Percentiles rank a stretch among this genome's conserved stretches.
phyloP scores from a whole-genome alignment of 2,797 vertebrate species.

The Lates japonicus region DNA sequence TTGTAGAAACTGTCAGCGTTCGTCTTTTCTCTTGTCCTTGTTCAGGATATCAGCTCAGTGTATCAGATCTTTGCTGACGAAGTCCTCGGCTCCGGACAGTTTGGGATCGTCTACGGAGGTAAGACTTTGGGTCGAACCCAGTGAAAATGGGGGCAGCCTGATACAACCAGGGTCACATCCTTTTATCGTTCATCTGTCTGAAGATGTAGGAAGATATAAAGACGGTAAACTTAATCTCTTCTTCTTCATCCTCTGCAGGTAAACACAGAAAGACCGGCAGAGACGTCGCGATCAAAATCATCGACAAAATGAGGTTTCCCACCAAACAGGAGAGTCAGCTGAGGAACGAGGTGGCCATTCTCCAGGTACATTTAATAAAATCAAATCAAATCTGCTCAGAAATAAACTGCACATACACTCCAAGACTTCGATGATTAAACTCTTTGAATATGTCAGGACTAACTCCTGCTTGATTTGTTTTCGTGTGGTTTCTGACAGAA shows the following conservation, averaged over 20 bases:
- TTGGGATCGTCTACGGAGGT: conserved; percentile 87
- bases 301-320: conserved; percentile 87
- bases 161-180: background rate
- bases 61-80: conserved; percentile 88
- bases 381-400: background rate
- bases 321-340: conserved; percentile 85
- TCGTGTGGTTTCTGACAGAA: conserved; percentile 69
- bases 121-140: conserved; percentile 5
- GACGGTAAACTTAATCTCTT: background rate
- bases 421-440: no score
- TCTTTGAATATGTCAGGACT: no score
- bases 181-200: background rate
- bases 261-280: conserved; percentile 83
- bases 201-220: background rate
- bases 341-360: conserved; percentile 86
- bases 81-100: conserved; percentile 87
- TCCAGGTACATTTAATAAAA: conserved; percentile 75
- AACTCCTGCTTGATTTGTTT: no score
- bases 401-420: background rate
- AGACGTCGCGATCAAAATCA: conserved; percentile 85
- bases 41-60: conserved; percentile 84
- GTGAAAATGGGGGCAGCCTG: no score
- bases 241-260: conserved; percentile 58
- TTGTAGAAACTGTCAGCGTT: no score
- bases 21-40: background rate